phyloP scores from a whole-genome alignment of 2,888 invertebrate genomes.

The Selenia dentaria region DNA sequence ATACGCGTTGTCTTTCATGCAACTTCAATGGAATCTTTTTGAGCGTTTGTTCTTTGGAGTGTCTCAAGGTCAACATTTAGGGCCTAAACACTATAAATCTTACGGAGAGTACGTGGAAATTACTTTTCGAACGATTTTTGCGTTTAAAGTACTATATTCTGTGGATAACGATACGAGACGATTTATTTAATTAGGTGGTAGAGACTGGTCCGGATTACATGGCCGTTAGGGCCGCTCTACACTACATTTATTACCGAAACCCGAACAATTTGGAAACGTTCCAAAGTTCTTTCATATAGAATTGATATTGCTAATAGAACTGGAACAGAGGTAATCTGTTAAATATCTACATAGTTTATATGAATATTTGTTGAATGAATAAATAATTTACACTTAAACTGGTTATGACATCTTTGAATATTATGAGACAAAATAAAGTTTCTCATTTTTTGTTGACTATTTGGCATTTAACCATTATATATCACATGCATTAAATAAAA shows the following conservation, averaged over 20 bases:
- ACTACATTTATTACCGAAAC: slow-evolving; percentile 59
- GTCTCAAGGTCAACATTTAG: slow-evolving; percentile 38
- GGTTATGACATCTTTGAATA: slow-evolving; percentile 1
- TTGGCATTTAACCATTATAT: too few species aligned
- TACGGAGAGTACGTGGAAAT: slow-evolving; percentile 7
- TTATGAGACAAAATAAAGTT: slow-evolving; percentile 2
- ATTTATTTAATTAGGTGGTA: slow-evolving; percentile 60
- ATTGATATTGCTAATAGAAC: slow-evolving; percentile 35
- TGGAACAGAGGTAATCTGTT: slow-evolving; percentile 37
- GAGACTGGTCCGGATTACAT: slow-evolving; percentile 51
- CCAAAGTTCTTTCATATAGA: slow-evolving; percentile 57
- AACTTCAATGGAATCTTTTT: slow-evolving; percentile 36
- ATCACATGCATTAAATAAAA: too few species aligned
- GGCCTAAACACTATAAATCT: slow-evolving; percentile 30
- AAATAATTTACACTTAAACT: slow-evolving; percentile 3
- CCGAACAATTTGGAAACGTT: slow-evolving; percentile 60
- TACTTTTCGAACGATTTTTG: slow-evolving; percentile 10
- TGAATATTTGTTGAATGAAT: slow-evolving; percentile 20
- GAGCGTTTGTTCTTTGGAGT: slow-evolving; percentile 33
- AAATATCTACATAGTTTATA: slow-evolving; percentile 33
- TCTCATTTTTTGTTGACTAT: slow-evolving; percentile 6
- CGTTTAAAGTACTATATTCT: slow-evolving; percentile 17
- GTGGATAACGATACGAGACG: slow-evolving; percentile 34
- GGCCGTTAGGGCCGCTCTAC: slow-evolving; percentile 40
- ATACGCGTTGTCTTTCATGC: slow-evolving; percentile 29